Conservation (phyloP, 2,113 vertebrate species). For the Gorilla gorilla region DNA sequence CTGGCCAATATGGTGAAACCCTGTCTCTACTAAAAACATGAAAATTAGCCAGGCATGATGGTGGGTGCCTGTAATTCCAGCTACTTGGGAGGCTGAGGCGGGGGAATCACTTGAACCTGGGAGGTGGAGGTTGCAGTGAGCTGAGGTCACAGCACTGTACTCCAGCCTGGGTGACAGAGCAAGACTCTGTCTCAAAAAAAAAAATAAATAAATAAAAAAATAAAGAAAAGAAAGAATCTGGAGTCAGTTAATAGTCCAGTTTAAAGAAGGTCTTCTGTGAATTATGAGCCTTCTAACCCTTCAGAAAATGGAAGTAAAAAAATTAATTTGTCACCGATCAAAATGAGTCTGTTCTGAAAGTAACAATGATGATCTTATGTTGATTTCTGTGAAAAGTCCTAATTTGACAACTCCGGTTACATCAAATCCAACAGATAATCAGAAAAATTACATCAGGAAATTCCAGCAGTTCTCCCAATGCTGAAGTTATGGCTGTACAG, state of each 20-base stretch:
- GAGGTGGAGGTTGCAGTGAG: no score
- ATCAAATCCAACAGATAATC: constrained; percentile 58
- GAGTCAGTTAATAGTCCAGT: not conserved
- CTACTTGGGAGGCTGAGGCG: no score
- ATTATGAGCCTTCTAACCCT: not conserved
- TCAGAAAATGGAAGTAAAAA: constrained; percentile 45
- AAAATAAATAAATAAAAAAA: no score
- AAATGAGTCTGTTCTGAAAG: constrained; percentile 66
- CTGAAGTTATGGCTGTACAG: not conserved
- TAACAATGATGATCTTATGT: constrained; percentile 69
- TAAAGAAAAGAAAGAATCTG: not conserved
- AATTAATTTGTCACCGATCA: constrained; percentile 24
- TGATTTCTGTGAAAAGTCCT: constrained; percentile 53
- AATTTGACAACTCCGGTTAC: constrained; percentile 49
- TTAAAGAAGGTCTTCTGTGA: constrained; percentile 46
- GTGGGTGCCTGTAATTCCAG: no score
- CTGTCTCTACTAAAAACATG: no score
- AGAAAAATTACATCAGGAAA: constrained; percentile 41
- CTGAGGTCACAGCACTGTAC: no score
- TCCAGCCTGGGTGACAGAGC: no score
- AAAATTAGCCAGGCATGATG: no score
- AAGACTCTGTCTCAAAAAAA: no score
- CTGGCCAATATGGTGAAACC: no score
- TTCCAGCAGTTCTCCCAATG: not conserved
- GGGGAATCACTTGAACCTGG: no score